Evolutionary conservation across 1,140 invertebrate species (phyloP).

Genomic region (Hetaerina americana): DNA sequence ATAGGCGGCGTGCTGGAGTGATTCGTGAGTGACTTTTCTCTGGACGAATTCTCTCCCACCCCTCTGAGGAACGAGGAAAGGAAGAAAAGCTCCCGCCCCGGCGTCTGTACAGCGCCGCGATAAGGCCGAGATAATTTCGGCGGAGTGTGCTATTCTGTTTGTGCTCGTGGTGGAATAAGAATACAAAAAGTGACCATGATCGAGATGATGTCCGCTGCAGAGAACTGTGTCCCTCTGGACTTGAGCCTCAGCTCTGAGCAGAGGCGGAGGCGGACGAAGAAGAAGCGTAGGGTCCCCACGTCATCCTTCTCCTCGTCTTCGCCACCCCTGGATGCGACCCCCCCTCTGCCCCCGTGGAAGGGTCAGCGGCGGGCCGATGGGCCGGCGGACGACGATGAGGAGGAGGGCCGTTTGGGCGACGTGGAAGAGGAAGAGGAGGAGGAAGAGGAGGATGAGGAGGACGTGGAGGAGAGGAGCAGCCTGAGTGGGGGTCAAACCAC

Average conservation of each 20-base stretch:
- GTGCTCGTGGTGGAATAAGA: slow-evolving; percentile 26
- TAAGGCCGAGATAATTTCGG: too few species aligned
- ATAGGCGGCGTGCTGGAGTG: slow-evolving; percentile 19
- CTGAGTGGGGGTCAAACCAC: not conserved
- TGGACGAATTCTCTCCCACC: too few species aligned
- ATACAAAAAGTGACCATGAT: slow-evolving; percentile 23
- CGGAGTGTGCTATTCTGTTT: too few species aligned
- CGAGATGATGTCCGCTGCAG: slow-evolving; percentile 32
- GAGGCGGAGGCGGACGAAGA: not conserved
- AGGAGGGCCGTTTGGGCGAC: not conserved
- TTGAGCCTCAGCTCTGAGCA: slow-evolving; percentile 34
- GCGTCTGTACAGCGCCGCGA: too few species aligned
- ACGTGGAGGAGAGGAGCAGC: not conserved
- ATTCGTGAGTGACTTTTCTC: slow-evolving; percentile 14
- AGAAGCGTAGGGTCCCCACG: not conserved
- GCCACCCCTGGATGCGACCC: not conserved
- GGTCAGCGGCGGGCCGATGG: not conserved
- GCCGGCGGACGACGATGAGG: not conserved
- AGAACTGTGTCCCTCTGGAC: slow-evolving; percentile 37
- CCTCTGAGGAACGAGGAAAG: too few species aligned
- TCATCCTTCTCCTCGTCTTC: not conserved
- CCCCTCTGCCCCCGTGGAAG: too few species aligned
- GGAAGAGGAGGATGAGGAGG: not conserved
- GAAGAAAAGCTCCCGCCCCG: too few species aligned
- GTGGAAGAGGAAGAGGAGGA: not conserved